A percentile compares a stretch with the other conserved stretches of the same genome.
These are phyloP conservation scores for Zaprionus capensis DNA, from an alignment of 1,140 invertebrate species.

Conservation along the genomic window DNA sequence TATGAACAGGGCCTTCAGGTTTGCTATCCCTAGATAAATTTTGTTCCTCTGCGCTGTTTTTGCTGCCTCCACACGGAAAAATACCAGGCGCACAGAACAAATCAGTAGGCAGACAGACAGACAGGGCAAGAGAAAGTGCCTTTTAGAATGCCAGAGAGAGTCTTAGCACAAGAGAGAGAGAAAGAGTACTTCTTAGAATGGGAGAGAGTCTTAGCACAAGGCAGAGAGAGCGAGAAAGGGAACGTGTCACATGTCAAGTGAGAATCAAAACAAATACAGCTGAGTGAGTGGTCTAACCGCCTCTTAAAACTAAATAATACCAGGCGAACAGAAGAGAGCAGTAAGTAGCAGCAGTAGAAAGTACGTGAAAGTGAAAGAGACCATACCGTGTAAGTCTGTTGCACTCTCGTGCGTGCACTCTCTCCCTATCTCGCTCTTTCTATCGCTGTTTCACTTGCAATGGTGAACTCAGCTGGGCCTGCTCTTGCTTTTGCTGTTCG, in stretches of 20 bases:
- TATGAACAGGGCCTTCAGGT: no score
- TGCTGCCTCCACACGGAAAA: background rate
- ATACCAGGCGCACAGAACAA: background rate
- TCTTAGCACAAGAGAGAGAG: background rate
- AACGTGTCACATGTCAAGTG: background rate
- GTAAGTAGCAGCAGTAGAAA: no score
- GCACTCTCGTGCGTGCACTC: no score
- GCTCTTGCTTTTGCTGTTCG: background rate
- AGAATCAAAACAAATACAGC: background rate
- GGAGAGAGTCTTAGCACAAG: background rate
- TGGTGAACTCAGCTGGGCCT: background rate
- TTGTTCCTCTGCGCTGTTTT: background rate
- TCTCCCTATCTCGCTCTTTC: no score
- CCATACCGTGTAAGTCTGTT: no score
- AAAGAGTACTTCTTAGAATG: background rate
- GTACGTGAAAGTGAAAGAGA: no score
- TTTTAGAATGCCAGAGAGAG: background rate
- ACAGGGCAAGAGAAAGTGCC: background rate
- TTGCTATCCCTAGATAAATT: background rate
- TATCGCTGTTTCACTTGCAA: background rate
- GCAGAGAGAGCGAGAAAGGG: background rate
- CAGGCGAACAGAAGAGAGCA: no score
- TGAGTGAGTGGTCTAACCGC: no score
- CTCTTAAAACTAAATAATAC: no score
- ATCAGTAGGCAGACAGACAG: background rate